phyloP scores from a whole-genome alignment of 2,888 invertebrate genomes.

The Allygus modestus region DNA sequence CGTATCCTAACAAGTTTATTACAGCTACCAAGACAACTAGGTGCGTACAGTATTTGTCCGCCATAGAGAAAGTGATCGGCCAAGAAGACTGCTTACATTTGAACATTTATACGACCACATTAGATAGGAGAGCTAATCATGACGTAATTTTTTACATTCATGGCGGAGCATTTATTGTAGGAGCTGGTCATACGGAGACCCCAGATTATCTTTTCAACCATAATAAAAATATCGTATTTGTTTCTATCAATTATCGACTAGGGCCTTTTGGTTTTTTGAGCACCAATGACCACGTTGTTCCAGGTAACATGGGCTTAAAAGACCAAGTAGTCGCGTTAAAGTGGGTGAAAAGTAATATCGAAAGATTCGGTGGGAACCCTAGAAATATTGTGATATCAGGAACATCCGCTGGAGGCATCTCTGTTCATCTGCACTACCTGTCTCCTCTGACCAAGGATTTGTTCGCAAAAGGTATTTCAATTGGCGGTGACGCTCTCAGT shows the following conservation, averaged over 20 bases:
- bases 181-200: conserved; percentile 77
- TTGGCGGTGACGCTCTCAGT: conserved; percentile 83
- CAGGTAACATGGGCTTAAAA: conserved; percentile 73
- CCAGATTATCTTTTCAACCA: conserved; percentile 80
- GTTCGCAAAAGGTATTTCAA: conserved; percentile 81
- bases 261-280: conserved; percentile 75
- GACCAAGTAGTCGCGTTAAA: too few relatives aligned
- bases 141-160: conserved; percentile 76
- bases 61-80: neutral
- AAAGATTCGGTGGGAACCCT: too few relatives aligned
- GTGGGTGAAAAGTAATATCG: too few relatives aligned
- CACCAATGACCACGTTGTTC: conserved; percentile 70
- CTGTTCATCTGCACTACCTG: conserved; percentile 72
- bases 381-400: conserved; percentile 72
- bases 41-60: neutral
- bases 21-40: neutral
- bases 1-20: too few relatives aligned
- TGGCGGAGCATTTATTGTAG: conserved; percentile 80
- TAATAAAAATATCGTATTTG: conserved; percentile 72
- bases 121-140: conserved; percentile 63
- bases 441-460: conserved; percentile 74
- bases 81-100: conserved; percentile 57
- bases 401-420: conserved; percentile 73
- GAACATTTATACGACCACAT: conserved; percentile 52
- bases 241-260: conserved; percentile 74